Evolutionary conservation across 2,113 vertebrate species (phyloP), one percentile per base, ranked within the genome.

Genomic region (Lycaon pictus): DNA sequence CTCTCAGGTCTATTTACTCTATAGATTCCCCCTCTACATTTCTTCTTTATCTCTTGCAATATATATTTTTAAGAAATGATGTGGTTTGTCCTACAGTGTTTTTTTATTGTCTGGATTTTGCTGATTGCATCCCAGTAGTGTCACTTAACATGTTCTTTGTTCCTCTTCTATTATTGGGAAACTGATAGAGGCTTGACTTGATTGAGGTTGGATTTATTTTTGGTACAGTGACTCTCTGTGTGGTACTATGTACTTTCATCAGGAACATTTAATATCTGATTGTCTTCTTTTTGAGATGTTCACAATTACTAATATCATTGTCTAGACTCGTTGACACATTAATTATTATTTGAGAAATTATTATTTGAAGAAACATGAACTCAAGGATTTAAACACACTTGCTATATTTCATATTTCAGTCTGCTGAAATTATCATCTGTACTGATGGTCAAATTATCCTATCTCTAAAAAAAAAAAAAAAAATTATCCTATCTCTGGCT

Each of bases 381-480:
- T 92, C 43, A 69, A 71, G 15, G 20, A 76, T 86, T 76, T 92
- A 92, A 86, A 92, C 9, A 79, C 37, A 81, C 56, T 81, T 65
- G 15, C 79, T 94, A 0, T 81, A 62, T 81, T 92, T 92, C 79
- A 0, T 81, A 62, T 81, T 92, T 92, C 79, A 76, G 63, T 51
- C 29, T 89, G 3, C 62, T 82, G 60, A 93, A 63, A 6, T n/a
- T 56, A 80, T 76, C 35, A 27, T 51, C 37, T 88, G 17, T 81
- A 81, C 16, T 79, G 19, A 55, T 88, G n/a, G 71, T 51, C 22
- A 67, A 43, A 93, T 79, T 76, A 77, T 51, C 53, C 13, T 74
- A 15, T 67, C 35, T 97, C 35, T 82, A 37, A 37, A 37, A 37
- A 37, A 37, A 37, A 37, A 37, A 37, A 37, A 37, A 37, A 37